Conservation (phyloP, 2,113 vertebrate genomes). For the Alethe diademata region DNA sequence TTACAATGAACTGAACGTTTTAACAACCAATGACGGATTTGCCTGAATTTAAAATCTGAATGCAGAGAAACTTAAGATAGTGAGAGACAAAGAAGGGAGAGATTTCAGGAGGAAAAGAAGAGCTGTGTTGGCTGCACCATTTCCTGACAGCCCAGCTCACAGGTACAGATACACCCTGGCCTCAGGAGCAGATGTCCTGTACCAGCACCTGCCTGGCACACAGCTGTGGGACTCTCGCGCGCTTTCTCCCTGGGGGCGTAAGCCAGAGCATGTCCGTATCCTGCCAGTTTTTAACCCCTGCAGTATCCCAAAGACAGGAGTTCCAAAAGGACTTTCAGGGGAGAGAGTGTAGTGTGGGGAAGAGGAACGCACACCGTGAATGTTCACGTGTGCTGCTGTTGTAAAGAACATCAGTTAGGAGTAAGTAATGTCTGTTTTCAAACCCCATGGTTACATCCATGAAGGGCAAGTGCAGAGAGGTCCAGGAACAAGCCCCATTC, state of each 20-base stretch:
- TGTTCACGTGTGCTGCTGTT: not conserved
- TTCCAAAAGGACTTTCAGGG: not conserved
- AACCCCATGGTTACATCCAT: not conserved
- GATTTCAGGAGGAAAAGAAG: not conserved
- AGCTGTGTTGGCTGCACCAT: not conserved
- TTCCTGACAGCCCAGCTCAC: not conserved
- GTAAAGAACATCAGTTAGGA: not conserved
- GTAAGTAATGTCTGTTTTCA: not conserved
- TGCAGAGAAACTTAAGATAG: not conserved
- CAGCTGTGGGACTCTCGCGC: accelerated
- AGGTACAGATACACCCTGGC: not conserved
- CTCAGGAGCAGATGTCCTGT: not conserved
- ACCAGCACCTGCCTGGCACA: not conserved
- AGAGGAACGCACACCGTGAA: not conserved
- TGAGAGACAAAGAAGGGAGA: not conserved
- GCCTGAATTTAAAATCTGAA: not conserved
- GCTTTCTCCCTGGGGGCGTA: not conserved
- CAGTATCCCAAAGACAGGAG: not conserved
- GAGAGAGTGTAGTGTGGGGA: not conserved
- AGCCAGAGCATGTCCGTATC: accelerated
- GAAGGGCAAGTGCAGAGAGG: not conserved
- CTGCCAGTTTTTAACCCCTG: not conserved
- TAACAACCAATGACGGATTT: not conserved
- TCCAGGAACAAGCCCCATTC: not conserved
- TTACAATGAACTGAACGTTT: not conserved